Base-by-base conservation (phyloP, 2,888 invertebrate genomes). In the Sialis fuliginosa region DNA sequence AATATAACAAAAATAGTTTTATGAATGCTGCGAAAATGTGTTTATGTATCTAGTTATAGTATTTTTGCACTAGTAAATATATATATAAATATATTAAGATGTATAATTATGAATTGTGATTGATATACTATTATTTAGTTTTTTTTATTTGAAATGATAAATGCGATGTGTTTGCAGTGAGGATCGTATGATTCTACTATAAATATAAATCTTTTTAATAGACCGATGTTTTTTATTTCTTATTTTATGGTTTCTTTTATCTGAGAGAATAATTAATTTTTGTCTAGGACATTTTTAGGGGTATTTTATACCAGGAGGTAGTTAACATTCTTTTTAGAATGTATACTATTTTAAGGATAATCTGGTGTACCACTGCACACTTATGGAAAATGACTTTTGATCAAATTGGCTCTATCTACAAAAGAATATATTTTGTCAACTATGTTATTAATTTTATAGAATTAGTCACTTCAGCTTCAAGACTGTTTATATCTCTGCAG, bases 11-110 rank as follows among this genome's bases (percentile, higher is more conserved):
- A 37, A 51, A 52, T 50, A 44, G 48, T 51, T 51, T 53, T 50
- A 50, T 54, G 57, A 52, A 54, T 55, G 56, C 51, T 52, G 57
- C 51, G 52, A 55, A 57, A 52, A 50, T 54, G 55, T 54, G 54
- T 55, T 45, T 45, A 45, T 13, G 45, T 45, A 56, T 57, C 56
- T 62, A 62, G 60, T 59, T 56, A 61, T 63, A 63, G 63, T 63
- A 63, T 63, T 64, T 64, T 64, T 64, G 62, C 64, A 64, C 64
- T 64, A 64, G 64, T 63, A 64, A 61, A 61, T 62, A 22, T 22
- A 22, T 22, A 22, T 22, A 22, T 22, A 22, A 22, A 22, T 22
- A 22, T 22, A 61, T 61, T 60, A 58, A 59, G 58, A 55, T 58
- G 54, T 55, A 57, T 58, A 55, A 35, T 55, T 55, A 54, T 52